phyloP scores from a whole-genome alignment of 2,888 invertebrate species.

The Harmothoe impar region DNA sequence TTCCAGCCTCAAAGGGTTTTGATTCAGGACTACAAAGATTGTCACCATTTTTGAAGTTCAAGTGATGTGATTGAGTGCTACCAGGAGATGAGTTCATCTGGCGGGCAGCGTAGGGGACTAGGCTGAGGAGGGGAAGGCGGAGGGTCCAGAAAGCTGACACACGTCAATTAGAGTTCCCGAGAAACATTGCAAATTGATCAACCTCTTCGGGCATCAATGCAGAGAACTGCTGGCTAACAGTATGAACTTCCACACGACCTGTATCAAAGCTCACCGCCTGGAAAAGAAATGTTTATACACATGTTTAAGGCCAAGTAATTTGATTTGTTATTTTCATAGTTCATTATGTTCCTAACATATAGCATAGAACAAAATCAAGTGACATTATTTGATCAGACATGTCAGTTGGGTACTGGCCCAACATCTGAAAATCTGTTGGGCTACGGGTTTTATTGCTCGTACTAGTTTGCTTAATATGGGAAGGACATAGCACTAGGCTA shows the following conservation, averaged over 20 bases:
- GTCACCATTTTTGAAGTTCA: not conserved
- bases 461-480: no score
- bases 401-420: no score
- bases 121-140: constrained; percentile 46
- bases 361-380: no score
- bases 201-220: constrained; percentile 72
- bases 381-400: no score
- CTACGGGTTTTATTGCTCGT: no score
- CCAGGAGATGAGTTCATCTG: not conserved
- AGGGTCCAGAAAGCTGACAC: constrained; percentile 54
- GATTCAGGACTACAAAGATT: no score
- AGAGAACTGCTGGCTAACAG: constrained; percentile 71
- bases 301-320: no score
- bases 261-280: constrained; percentile 69
- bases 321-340: no score
- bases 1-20: not conserved
- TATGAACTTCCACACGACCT: constrained; percentile 70
- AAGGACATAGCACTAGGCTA: no score
- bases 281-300: not conserved
- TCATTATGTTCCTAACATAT: no score
- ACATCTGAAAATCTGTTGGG: no score
- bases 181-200: constrained; percentile 68
- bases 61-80: not conserved
- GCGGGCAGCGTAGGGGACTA: not conserved
- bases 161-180: constrained; percentile 54